Evolutionary conservation across 2,797 vertebrate species (phyloP).

Genomic region (Coranthus polyacanthus): DNA sequence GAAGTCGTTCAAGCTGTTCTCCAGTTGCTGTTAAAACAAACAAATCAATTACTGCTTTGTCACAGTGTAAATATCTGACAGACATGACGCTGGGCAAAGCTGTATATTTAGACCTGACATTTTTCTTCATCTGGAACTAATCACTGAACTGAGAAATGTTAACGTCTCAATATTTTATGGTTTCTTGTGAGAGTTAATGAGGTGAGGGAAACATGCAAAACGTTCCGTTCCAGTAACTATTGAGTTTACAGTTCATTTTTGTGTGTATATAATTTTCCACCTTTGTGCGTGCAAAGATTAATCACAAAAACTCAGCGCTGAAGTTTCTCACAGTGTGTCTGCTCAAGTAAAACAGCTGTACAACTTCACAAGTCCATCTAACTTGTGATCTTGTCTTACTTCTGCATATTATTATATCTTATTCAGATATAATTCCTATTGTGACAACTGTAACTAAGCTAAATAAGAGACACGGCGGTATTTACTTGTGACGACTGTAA

Average conservation of each 20-base stretch:
- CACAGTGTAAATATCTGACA: slow-evolving; percentile 25
- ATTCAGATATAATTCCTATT: neutral
- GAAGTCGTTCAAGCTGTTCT: slow-evolving; percentile 96
- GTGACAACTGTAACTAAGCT: neutral
- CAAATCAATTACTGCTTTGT: slow-evolving; percentile 26
- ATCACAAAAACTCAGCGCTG: slow-evolving; percentile 29
- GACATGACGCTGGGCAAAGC: slow-evolving; percentile 36
- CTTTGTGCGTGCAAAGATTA: slow-evolving; percentile 35
- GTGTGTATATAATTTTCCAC: slow-evolving; percentile 34
- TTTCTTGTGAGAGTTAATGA: slow-evolving; percentile 65
- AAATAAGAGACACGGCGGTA: too few relatives aligned
- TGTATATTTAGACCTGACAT: slow-evolving; percentile 37
- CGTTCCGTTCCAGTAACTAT: slow-evolving; percentile 36
- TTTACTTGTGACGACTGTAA: too few relatives aligned
- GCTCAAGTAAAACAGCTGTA: slow-evolving; percentile 19
- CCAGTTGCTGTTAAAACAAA: slow-evolving; percentile 91
- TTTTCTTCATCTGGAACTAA: slow-evolving; percentile 65
- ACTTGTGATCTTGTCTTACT: too few relatives aligned
- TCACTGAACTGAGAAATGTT: slow-evolving; percentile 64
- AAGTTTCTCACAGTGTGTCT: too few relatives aligned
- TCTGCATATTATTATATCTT: too few relatives aligned
- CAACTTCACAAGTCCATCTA: neutral
- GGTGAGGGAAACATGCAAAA: slow-evolving; percentile 42
- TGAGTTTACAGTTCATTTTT: slow-evolving; percentile 37
- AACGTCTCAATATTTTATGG: slow-evolving; percentile 59